Conservation (phyloP, 2,797 vertebrate species). For the Astyanax mexicanus region DNA sequence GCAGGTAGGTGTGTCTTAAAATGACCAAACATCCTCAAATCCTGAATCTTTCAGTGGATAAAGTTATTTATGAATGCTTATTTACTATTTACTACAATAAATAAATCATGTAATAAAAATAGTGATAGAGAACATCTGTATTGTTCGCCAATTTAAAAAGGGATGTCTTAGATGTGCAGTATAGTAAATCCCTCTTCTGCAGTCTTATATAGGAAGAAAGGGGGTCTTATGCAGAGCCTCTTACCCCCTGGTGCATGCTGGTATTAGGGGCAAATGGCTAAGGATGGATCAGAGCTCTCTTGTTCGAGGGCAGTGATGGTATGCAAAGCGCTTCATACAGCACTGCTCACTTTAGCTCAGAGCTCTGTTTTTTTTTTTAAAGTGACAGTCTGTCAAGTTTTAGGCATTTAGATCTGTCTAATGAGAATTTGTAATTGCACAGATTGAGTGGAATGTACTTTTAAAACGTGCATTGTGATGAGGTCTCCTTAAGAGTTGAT, state of each 20-base stretch:
- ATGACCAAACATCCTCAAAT: too few species aligned
- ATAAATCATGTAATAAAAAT: neutral
- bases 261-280: constrained; percentile 67
- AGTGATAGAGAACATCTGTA: neutral
- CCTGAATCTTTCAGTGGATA: too few species aligned
- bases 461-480: too few species aligned
- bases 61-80: neutral
- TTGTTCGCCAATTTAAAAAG: neutral
- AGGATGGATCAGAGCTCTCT: constrained; percentile 56
- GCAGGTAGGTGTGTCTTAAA: too few species aligned
- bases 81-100: neutral
- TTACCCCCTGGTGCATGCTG: constrained; percentile 57
- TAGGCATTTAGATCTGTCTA: too few species aligned
- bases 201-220: constrained; percentile 44
- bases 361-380: constrained; percentile 9
- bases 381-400: too few species aligned
- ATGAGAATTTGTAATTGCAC: too few species aligned
- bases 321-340: constrained; percentile 33
- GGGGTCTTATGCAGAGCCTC: constrained; percentile 63
- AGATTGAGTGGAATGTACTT: too few species aligned
- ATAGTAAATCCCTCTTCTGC: neutral
- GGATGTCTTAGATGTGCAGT: neutral
- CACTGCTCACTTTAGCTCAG: constrained; percentile 14
- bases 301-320: constrained; percentile 30
- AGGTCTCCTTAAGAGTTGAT: too few species aligned